Evolutionary conservation across 2,888 invertebrate genomes (phyloP).

Genomic region (Cordilura impudica): DNA sequence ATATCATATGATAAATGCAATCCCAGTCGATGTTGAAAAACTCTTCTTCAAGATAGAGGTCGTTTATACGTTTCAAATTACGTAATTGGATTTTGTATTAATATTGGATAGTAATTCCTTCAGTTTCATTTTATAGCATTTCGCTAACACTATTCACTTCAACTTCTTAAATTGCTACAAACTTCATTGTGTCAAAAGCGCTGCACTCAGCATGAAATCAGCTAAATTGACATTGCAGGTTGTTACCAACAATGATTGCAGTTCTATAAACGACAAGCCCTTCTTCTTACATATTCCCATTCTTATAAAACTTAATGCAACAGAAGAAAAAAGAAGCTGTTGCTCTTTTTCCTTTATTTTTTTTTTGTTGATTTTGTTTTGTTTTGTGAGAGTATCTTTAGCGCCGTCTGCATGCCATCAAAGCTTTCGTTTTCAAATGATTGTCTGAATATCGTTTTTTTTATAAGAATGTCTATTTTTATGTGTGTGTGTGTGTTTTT

Average conservation of each 20-base stretch:
- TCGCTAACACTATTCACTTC: no score
- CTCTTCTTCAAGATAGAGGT: no score
- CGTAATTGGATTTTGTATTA: no score
- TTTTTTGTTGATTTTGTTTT: slow-evolving; percentile 4
- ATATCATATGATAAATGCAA: no score
- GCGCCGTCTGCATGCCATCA: slow-evolving; percentile 58
- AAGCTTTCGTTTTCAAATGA: slow-evolving; percentile 60
- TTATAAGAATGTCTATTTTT: slow-evolving; percentile 24
- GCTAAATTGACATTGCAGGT: slow-evolving; percentile 10
- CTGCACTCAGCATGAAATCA: not conserved
- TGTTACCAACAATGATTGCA: slow-evolving; percentile 58
- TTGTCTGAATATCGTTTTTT: not conserved
- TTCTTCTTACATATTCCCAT: slow-evolving; percentile 31
- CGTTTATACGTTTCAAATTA: no score
- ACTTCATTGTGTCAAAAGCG: no score
- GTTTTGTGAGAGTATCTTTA: slow-evolving; percentile 51
- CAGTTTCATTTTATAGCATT: no score
- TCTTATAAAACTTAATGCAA: slow-evolving; percentile 31
- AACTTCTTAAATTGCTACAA: no score
- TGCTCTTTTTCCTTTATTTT: slow-evolving; percentile 8
- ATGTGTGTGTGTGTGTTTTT: not conserved
- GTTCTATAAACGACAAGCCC: slow-evolving; percentile 59
- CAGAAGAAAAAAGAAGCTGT: slow-evolving; percentile 30
- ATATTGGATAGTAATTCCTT: no score
- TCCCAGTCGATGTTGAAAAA: no score